Evolutionary conservation across 2,113 vertebrate genomes (phyloP).

Genomic region (Rhipidura dahli): DNA sequence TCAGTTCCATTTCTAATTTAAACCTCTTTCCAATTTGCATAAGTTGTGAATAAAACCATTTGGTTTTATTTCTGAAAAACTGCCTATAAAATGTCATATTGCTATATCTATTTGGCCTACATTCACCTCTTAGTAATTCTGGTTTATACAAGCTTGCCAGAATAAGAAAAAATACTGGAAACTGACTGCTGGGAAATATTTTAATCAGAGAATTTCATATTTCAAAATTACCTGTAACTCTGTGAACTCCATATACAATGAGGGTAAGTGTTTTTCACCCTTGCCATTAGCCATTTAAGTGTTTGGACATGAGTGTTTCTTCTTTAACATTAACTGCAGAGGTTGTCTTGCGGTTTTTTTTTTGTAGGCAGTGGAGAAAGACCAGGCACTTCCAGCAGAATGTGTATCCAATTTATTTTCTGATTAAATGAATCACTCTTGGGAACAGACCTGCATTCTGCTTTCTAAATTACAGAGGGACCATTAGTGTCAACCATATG

Average conservation of each 20-base stretch:
- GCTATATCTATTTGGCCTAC: not conserved
- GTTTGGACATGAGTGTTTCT: not conserved
- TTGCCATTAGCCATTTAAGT: not conserved
- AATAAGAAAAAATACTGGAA: not conserved
- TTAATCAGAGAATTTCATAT: not conserved
- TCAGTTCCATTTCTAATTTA: not conserved
- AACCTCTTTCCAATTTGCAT: not conserved
- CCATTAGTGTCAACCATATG: not conserved
- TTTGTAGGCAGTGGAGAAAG: not conserved
- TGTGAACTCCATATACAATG: not conserved
- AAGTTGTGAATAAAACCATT: not conserved
- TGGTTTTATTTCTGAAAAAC: not conserved
- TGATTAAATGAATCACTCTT: not conserved
- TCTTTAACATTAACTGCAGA: not conserved
- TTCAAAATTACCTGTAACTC: not conserved
- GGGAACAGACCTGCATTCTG: not conserved
- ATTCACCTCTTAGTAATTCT: not conserved
- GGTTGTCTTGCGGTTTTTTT: not conserved
- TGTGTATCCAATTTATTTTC: not conserved
- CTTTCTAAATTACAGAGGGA: not conserved
- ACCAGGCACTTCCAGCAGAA: not conserved
- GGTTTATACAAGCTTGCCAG: not conserved
- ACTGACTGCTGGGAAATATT: not conserved
- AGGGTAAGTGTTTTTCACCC: not conserved
- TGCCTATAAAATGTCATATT: not conserved